Evolutionary conservation across 1,140 invertebrate genomes (phyloP).

Genomic region (Colletes gigas): DNA sequence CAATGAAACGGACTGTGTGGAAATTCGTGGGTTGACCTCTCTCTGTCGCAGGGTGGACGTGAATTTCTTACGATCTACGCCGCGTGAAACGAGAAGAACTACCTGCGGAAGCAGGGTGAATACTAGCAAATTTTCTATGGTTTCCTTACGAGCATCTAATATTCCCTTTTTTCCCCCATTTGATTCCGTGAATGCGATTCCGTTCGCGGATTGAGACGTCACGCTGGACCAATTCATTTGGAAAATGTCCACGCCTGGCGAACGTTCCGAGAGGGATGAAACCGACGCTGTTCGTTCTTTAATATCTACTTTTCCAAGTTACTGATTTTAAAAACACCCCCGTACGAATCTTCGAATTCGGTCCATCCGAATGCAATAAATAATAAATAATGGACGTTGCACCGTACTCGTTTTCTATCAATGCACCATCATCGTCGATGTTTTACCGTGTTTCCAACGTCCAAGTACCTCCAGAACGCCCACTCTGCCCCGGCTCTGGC

Average conservation of each 20-base stretch:
- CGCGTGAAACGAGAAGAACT: conserved; percentile 54
- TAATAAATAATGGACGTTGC: too few species aligned
- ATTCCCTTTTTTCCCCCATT: conserved; percentile 46
- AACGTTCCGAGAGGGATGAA: background rate
- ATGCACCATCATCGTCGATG: too few species aligned
- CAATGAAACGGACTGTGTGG: conserved; percentile 63
- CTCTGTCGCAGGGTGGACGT: conserved; percentile 48
- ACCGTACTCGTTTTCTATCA: background rate
- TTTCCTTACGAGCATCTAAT: conserved; percentile 74
- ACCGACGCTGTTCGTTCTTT: background rate
- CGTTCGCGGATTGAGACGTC: conserved; percentile 62
- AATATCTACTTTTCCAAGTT: too few species aligned
- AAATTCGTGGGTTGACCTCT: conserved; percentile 79
- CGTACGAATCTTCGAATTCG: too few species aligned
- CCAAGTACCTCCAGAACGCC: too few species aligned
- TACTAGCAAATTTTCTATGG: conserved; percentile 78
- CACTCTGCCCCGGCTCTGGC: too few species aligned
- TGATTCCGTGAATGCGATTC: background rate
- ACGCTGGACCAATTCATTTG: conserved; percentile 72
- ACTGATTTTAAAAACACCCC: too few species aligned
- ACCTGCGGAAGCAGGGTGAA: conserved; percentile 70
- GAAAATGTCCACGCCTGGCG: conserved; percentile 46
- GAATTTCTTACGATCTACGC: conserved; percentile 28
- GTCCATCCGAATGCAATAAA: too few species aligned
- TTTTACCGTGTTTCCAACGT: too few species aligned